phyloP scores from a whole-genome alignment of 2,797 vertebrate genomes.

The Ara ararauna region DNA sequence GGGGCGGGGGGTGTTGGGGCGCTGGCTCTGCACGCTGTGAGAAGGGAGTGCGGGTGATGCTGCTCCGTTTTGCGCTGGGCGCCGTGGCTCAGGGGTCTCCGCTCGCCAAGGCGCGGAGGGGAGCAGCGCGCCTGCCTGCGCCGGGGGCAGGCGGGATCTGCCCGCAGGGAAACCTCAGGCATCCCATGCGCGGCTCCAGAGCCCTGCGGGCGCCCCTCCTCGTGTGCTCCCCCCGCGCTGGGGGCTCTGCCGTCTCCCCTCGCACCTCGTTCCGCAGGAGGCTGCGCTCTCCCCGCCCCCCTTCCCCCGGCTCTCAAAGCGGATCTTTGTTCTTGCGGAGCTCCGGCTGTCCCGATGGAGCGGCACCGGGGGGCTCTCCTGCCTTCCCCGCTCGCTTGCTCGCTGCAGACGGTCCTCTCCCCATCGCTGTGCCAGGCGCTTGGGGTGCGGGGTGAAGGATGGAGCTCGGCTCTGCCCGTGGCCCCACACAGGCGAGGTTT shows the following conservation, averaged over 20 bases:
- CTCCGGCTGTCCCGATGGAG: constrained; percentile 65
- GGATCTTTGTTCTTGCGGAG: constrained; percentile 65
- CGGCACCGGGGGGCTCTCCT: constrained; percentile 42
- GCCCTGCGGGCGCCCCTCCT: neutral
- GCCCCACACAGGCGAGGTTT: neutral
- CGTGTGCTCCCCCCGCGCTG: rapidly evolving
- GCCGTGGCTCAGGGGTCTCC: rapidly evolving
- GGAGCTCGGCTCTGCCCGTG: neutral
- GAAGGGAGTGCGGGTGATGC: neutral
- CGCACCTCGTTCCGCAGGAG: constrained; percentile 32
- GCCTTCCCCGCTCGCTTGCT: neutral
- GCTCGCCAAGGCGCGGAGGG: neutral
- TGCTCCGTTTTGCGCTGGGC: rapidly evolving
- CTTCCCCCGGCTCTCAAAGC: constrained; percentile 48
- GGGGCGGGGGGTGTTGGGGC: neutral
- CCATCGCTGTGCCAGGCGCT: neutral
- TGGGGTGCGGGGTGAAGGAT: neutral
- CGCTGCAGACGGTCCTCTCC: neutral
- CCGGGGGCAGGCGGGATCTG: neutral
- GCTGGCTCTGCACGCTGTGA: neutral
- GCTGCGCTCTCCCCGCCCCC: constrained; percentile 48
- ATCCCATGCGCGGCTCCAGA: neutral
- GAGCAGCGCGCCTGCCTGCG: neutral
- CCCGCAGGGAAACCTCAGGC: neutral
- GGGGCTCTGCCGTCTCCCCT: neutral